Conservation (phyloP, 2,888 invertebrate species). For the Lepas anatifera region DNA sequence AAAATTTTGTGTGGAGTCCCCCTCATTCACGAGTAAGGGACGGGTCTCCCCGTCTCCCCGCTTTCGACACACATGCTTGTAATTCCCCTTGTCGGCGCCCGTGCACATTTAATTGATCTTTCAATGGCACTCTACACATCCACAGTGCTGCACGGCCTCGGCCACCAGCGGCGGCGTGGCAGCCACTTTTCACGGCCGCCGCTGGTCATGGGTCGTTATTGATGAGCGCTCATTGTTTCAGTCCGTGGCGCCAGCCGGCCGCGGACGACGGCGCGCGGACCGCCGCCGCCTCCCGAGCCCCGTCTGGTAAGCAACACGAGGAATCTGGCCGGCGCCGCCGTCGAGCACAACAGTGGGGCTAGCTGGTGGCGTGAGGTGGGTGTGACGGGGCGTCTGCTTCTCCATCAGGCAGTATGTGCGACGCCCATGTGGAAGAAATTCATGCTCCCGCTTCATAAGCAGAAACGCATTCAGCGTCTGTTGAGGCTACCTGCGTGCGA, state of each 20-base stretch:
- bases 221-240: background rate
- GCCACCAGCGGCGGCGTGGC: too few species aligned
- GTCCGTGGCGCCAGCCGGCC: background rate
- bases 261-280: background rate
- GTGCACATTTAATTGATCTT: too few species aligned
- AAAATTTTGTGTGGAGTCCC: too few species aligned
- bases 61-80: too few species aligned
- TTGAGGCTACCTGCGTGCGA: background rate
- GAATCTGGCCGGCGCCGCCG: background rate
- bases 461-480: background rate
- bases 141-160: too few species aligned
- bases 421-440: constrained; percentile 3
- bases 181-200: background rate
- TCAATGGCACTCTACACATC: too few species aligned
- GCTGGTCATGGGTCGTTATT: constrained; percentile 1
- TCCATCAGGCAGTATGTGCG: background rate
- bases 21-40: too few species aligned
- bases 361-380: background rate
- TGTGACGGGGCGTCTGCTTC: background rate
- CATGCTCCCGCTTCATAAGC: background rate
- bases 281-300: background rate
- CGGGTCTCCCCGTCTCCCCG: too few species aligned
- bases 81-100: too few species aligned
- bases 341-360: background rate
- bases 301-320: background rate